These are phyloP conservation scores for Balearica regulorum DNA, from an alignment of 2,797 vertebrate species.

Conservation along the genomic window DNA sequence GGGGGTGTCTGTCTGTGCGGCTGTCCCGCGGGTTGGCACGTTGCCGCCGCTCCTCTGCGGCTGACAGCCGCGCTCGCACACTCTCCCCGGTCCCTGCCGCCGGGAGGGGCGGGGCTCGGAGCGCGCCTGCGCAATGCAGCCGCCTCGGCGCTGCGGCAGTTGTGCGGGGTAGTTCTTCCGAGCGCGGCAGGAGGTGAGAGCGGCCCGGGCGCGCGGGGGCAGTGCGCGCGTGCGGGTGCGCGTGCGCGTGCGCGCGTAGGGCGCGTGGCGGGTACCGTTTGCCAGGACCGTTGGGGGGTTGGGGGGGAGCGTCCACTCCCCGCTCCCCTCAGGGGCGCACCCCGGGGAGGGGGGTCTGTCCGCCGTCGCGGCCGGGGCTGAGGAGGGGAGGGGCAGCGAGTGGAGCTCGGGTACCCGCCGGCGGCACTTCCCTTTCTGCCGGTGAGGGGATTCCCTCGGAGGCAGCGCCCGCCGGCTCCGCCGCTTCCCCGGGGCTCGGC, in stretches of 20 bases:
- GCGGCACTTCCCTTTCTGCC: background rate
- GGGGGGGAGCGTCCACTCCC: background rate
- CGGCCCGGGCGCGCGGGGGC: background rate
- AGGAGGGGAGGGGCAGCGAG: background rate
- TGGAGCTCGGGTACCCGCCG: background rate
- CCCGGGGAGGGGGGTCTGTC: background rate
- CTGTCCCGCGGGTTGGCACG: background rate
- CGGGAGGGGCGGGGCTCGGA: background rate
- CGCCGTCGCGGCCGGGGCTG: background rate
- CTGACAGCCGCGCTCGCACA: background rate
- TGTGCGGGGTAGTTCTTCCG: background rate
- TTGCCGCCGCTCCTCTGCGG: background rate
- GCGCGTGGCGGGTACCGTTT: background rate
- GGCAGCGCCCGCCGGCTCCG: background rate
- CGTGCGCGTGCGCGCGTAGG: background rate
- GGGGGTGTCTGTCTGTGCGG: background rate
- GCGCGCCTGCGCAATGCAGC: slow-evolving; percentile 15
- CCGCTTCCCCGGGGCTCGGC: background rate
- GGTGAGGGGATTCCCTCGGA: background rate
- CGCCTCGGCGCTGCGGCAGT: background rate
- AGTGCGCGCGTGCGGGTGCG: background rate
- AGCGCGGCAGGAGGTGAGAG: background rate
- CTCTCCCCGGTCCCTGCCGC: background rate
- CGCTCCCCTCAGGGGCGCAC: background rate
- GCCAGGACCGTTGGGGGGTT: background rate